These are phyloP conservation scores for Drosophila melanogaster DNA, from an alignment of 1,140 invertebrate species.

Conservation along the genomic window DNA sequence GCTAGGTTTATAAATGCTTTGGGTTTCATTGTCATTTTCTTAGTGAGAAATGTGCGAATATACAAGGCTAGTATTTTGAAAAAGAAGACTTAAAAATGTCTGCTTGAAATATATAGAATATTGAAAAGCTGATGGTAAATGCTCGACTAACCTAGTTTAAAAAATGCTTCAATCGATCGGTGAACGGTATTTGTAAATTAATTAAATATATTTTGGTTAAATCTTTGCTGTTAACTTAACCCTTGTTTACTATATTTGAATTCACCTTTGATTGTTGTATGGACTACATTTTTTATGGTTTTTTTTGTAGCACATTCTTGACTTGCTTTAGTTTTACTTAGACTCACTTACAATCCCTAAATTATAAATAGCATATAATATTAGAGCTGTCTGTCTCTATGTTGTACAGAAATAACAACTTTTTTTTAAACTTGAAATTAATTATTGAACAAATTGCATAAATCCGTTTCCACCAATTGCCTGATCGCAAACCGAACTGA, in stretches of 20 bases:
- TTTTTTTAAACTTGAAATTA: conserved; percentile 58
- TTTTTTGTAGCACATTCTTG: conserved; percentile 41
- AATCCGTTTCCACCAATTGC: conserved; percentile 60
- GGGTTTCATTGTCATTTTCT: not conserved
- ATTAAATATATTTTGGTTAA: conserved; percentile 5
- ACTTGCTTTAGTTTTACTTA: conserved; percentile 59
- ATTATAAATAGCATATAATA: conserved; percentile 36
- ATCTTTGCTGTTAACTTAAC: not conserved
- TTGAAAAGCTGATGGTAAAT: conserved; percentile 4
- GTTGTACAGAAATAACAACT: conserved; percentile 35
- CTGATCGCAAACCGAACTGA: conserved; percentile 56
- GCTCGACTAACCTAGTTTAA: conserved; percentile 19
- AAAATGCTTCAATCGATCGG: conserved; percentile 23
- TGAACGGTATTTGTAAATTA: conserved; percentile 13
- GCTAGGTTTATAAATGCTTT: conserved; percentile 8
- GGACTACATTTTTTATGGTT: conserved; percentile 43
- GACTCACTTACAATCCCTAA: conserved; percentile 40
- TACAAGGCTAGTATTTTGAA: not conserved
- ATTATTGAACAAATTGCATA: conserved; percentile 76
- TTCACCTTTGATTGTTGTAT: conserved; percentile 39
- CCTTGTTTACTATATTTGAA: conserved; percentile 21
- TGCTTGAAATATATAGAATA: too few relatives aligned
- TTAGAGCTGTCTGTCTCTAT: conserved; percentile 56
- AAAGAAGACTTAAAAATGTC: not conserved
- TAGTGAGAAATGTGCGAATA: not conserved